Base-by-base conservation (phyloP, 2,113 vertebrate genomes). In the Engraulis encrasicolus region DNA sequence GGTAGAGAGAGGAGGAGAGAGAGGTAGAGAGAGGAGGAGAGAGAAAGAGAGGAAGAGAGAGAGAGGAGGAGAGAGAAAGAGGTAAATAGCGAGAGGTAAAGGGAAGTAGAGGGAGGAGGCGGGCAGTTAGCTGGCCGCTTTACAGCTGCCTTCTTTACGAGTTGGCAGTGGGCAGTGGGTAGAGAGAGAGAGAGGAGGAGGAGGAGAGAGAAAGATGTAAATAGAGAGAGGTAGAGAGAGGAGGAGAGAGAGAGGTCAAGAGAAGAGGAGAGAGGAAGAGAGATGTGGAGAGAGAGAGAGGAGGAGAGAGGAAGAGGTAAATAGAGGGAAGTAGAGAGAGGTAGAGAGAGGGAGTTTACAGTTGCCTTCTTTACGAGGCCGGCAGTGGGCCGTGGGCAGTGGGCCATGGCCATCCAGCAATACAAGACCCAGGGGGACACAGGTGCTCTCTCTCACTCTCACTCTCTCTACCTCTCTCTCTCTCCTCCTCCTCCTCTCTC, bases 321-420 rank as follows among this genome's bases (percentile, higher is more conserved):
- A 15, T 2, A n/a, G 40, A 23, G 11, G n/a, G n/a, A n/a, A n/a
- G n/a, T n/a, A n/a, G 7, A 37, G 61, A 38, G 38, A 77, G 15
- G 66, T 74, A 31, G 27, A 15, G 66, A 27, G 19, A 49, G 31
- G 36, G 38, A 17, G 58, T 45, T 27, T 78, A 50, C 66, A 34
- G 31, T 74, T 74, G 66, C 66, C 66, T 74, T 31, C 31, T 74
- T 74, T 74, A 74, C 66, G 66, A 74, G 66, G 66, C 66, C 66
- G 31, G 66, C 66, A 14, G 58, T 23, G n/a, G 6, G 58, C 66
- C 23, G 58, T 27, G 15, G 66, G 27, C 66, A 34, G 27, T 5
- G 66, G n/a, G n/a, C n/a, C n/a, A n/a, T n/a, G n/a, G n/a, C n/a
- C n/a, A n/a, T n/a, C n/a, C n/a, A n/a, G n/a, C n/a, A n/a, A n/a